Conservation (phyloP, 2,888 invertebrate species). For the Drosophila helvetica region DNA sequence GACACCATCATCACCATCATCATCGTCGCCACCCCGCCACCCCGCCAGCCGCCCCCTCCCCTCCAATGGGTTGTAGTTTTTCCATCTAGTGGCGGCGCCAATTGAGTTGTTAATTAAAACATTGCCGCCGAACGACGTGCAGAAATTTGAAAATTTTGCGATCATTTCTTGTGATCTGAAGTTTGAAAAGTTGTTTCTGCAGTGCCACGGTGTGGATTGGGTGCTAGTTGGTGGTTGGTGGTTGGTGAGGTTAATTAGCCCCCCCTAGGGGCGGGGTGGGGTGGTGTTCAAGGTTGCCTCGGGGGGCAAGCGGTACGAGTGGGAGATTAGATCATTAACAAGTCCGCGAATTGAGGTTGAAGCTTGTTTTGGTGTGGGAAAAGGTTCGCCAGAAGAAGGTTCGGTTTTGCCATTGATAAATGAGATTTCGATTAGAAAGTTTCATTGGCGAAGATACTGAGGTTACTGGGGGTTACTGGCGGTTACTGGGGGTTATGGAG, state of each 20-base stretch:
- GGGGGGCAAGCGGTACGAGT: conserved; percentile 12
- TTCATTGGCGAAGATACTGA: too few relatives aligned
- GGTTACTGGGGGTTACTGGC: background rate
- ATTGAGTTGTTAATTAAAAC: conserved; percentile 78
- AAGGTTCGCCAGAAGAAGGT: background rate
- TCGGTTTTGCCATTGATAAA: conserved; percentile 12
- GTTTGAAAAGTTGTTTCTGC: conserved; percentile 30
- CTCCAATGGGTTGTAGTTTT: conserved; percentile 3
- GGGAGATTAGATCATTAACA: conserved; percentile 39
- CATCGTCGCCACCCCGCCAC: conserved; percentile 13
- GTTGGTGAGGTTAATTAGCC: background rate
- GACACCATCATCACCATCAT: conserved; percentile 61
- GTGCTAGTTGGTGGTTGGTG: background rate
- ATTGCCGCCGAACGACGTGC: conserved; percentile 59
- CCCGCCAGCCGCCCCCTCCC: conserved; percentile 14
- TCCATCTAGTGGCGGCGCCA: conserved; percentile 38
- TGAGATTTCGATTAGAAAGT: conserved; percentile 13
- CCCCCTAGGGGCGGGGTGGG: background rate
- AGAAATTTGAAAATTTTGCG: conserved; percentile 43
- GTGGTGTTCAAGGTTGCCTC: conserved; percentile 32
- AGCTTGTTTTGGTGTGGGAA: background rate
- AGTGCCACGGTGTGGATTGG: background rate
- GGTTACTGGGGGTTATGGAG: background rate
- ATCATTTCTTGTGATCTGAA: background rate
- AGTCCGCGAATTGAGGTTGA: conserved; percentile 32